Base-by-base conservation (phyloP, 1,140 invertebrate species). In the Achroia grisella region DNA sequence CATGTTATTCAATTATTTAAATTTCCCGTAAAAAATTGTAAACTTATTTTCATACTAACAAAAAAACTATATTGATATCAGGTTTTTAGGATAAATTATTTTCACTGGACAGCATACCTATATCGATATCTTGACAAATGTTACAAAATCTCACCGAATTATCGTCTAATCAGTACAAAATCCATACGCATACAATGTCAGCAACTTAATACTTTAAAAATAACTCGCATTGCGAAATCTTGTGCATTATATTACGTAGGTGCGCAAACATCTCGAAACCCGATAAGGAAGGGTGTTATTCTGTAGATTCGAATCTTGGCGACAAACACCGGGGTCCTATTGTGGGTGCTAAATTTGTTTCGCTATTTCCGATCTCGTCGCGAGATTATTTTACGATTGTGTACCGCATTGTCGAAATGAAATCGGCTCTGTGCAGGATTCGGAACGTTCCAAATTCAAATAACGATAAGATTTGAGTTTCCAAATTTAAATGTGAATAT, bases 321-420 rank as follows among this genome's bases (percentile, higher is more conserved):
- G 75, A 73, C 76, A 80, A 81, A 82, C 78, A 70, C 69, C 65
- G 54, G 65, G 63, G 46, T 34, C 53, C 74, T 62, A 78, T 82
- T 82, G 76, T 82, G 61, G 63, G 48, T 50, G 74, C 69, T 80
- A 78, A 82, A 82, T 82, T 78, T 77, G 74, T 78, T 78, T 70
- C 62, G 65, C 64, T 52, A 71, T 77, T 76, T 74, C 70, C 68
- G 75, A 82, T 82, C 66, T 76, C 59, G 65, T 71, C 62, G 62
- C 46, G 28, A 73, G 77, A 81, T 81, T 73, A 74, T 67, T 74
- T 63, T 57, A 63, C 70, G 66, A 72, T 73, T 75, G 68, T 71
- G 58, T 66, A 68, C 59, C 65, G 56, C 49, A 70, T 76, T 76
- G 72, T 76, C 58, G 50, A 50, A 48, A 48, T 52, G 45, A 37